Conservation (phyloP, 2,888 invertebrate genomes). For the Eueremaeus valkanovi region DNA sequence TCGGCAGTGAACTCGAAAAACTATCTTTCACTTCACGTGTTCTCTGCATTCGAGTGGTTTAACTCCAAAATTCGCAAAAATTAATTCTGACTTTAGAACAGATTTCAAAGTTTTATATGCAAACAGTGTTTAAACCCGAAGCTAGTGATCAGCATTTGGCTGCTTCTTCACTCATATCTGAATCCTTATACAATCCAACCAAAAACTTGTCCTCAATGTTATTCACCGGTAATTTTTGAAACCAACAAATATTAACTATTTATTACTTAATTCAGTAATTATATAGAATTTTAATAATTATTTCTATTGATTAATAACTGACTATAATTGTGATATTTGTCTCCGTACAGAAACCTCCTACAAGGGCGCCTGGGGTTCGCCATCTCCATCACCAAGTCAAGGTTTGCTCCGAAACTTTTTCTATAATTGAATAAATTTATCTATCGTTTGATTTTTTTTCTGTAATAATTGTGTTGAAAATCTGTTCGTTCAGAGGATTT, state of each 20-base stretch:
- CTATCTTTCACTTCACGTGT: background rate
- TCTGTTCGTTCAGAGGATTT: background rate
- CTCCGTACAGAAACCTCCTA: constrained; percentile 69
- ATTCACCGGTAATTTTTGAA: constrained; percentile 30
- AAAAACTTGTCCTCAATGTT: constrained; percentile 19
- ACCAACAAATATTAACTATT: background rate
- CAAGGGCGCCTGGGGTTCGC: constrained; percentile 68
- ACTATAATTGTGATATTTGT: too few species aligned
- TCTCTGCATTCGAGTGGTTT: background rate
- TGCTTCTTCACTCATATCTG: constrained; percentile 15
- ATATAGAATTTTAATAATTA: background rate
- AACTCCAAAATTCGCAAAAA: background rate
- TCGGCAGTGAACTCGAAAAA: too few species aligned
- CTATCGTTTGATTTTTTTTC: background rate
- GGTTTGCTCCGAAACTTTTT: constrained; percentile 40
- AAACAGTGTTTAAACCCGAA: constrained; percentile 21
- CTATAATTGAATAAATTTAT: background rate
- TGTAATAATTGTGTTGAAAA: background rate
- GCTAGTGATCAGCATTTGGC: constrained; percentile 20
- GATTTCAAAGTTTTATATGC: constrained; percentile 13
- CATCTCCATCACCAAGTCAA: constrained; percentile 46
- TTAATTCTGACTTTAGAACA: background rate
- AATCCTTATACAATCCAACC: constrained; percentile 2
- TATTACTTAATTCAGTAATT: background rate
- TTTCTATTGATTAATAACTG: background rate